A percentile compares a stretch with the other conserved stretches of the same genome.
Conservation (phyloP, 2,113 vertebrate species). For the Pyxicephalus adspersus region DNA sequence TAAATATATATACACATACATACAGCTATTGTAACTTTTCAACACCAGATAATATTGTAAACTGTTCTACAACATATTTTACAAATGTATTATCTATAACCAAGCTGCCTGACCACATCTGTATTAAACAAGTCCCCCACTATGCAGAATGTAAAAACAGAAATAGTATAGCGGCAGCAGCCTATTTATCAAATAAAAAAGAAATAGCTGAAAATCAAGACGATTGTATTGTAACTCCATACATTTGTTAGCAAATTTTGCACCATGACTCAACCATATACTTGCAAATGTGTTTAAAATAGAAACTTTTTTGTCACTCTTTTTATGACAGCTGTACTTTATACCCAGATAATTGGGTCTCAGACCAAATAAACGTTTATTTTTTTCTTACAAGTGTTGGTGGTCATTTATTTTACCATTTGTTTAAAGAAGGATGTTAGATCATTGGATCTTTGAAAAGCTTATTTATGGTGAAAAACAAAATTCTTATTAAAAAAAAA, state of each 20-base stretch:
- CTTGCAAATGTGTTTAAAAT: background rate
- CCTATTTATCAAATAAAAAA: slow-evolving; percentile 1
- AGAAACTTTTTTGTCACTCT: background rate
- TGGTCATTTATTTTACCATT: background rate
- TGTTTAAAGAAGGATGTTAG: background rate
- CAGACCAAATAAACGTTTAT: slow-evolving; percentile 11
- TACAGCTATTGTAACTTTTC: no score
- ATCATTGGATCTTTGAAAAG: no score
- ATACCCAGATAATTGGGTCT: slow-evolving; percentile 10
- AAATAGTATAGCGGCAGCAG: background rate
- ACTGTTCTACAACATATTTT: no score
- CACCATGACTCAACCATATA: background rate
- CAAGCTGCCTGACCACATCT: no score
- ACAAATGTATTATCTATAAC: no score
- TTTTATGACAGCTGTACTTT: background rate
- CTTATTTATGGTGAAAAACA: no score
- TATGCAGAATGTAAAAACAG: no score
- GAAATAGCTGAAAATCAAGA: no score
- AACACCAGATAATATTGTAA: no score
- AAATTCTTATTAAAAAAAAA: no score
- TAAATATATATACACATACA: no score
- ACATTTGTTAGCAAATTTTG: slow-evolving; percentile 11
- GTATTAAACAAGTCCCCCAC: no score
- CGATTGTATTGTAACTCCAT: slow-evolving; percentile 9
- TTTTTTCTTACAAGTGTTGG: background rate